These are phyloP conservation scores for Eumerus sabulonum DNA, from an alignment of 2,888 invertebrate species.

Conservation along the genomic window DNA sequence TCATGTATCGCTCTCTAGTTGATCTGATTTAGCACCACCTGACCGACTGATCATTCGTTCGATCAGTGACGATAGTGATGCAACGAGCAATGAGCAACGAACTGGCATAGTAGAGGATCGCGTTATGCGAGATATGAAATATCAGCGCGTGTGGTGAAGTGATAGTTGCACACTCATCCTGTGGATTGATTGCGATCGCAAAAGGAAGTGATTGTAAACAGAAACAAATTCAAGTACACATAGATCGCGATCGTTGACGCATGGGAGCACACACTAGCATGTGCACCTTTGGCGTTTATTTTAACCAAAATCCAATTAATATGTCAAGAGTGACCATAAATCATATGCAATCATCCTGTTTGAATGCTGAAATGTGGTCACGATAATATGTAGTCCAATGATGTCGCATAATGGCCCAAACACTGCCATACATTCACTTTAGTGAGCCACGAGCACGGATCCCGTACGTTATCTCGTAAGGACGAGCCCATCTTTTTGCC, in stretches of 20 bases:
- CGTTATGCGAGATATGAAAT: constrained; percentile 64
- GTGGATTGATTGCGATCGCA: too few species aligned
- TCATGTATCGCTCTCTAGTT: constrained; percentile 67
- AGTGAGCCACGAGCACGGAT: too few species aligned
- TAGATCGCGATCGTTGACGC: too few species aligned
- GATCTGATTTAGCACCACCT: constrained; percentile 68
- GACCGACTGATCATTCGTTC: constrained; percentile 53
- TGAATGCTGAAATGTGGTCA: not conserved
- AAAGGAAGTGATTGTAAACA: too few species aligned
- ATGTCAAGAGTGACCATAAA: constrained; percentile 5
- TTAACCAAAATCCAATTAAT: not conserved
- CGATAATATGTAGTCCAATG: not conserved
- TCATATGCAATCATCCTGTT: not conserved
- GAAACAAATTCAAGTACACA: too few species aligned
- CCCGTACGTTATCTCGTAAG: too few species aligned
- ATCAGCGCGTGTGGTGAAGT: constrained; percentile 56
- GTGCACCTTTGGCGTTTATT: not conserved
- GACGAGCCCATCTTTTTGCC: too few species aligned
- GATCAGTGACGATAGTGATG: constrained; percentile 11
- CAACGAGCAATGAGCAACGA: too few species aligned
- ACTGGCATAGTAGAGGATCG: constrained; percentile 22
- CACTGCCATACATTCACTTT: too few species aligned
- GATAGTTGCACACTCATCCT: constrained; percentile 19
- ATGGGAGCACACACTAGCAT: not conserved
- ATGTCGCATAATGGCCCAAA: too few species aligned